Base-by-base conservation (phyloP, 64 coral and sea anemone genomes). In the Trachythela sp. region DNA sequence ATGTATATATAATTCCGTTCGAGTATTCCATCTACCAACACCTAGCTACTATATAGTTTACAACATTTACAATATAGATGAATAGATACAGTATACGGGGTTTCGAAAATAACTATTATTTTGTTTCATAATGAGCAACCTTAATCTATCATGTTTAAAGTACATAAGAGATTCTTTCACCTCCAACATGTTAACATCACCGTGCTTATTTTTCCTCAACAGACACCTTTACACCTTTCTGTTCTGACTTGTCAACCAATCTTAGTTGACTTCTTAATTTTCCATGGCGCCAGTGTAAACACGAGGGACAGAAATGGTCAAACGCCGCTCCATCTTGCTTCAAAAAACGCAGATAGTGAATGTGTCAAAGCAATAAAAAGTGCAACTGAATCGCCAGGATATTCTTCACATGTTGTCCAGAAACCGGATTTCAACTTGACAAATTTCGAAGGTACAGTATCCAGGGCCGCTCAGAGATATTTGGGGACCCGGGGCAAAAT, bases 161-260 rank as follows among this genome's bases (percentile, higher is more conserved):
- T n/a, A n/a, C n/a, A n/a, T n/a, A n/a, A n/a, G n/a, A n/a, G n/a
- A n/a, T n/a, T n/a, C n/a, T n/a, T n/a, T n/a, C n/a, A n/a, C n/a
- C n/a, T n/a, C n/a, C n/a, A n/a, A n/a, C n/a, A n/a, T n/a, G n/a
- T n/a, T n/a, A n/a, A n/a, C n/a, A n/a, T n/a, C n/a, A n/a, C n/a
- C n/a, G n/a, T n/a, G n/a, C n/a, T n/a, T n/a, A n/a, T n/a, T 45
- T 45, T 45, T 45, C 26, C 24, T 27, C 24, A 20, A 64, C 56
- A 80, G 75, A 80, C 75, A 17, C 75, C 75, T 30, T 80, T 80
- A 39, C 75, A 80, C 20, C 37, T 80, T 35, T 35, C 75, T 37
- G 75, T 80, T 80, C 75, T 80, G 7, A 80, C 75, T 80, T 80
- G 75, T 39, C 75, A 80, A 80, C 75, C 75, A 37, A 37, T 38